A percentile compares a stretch with the other conserved stretches of the same genome.
phyloP scores from a whole-genome alignment of 2,113 vertebrate species.

The Stigmatopora nigra region DNA sequence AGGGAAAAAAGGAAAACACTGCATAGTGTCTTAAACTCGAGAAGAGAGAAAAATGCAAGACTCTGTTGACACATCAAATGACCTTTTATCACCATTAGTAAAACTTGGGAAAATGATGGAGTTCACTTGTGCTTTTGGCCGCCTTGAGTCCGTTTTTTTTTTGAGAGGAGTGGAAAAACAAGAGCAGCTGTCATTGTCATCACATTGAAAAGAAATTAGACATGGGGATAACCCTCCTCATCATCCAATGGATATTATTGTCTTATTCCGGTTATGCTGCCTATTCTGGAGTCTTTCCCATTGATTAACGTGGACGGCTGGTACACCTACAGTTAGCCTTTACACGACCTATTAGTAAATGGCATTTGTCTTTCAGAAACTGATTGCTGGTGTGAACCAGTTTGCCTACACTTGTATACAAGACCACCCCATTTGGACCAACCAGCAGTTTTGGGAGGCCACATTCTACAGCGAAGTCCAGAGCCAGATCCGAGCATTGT shows the following conservation, averaged over 20 bases:
- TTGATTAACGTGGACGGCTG: background rate
- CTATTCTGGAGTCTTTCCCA: background rate
- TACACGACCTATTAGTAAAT: background rate
- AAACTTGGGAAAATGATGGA: conserved; percentile 23
- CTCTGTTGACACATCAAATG: conserved; percentile 9
- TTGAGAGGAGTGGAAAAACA: background rate
- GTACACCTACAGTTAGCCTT: too few species aligned
- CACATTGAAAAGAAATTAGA: background rate
- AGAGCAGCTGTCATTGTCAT: conserved; percentile 10
- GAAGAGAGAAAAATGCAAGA: conserved; percentile 2
- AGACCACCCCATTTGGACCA: conserved; percentile 94
- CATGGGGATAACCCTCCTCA: background rate
- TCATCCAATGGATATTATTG: background rate
- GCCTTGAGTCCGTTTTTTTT: conserved; percentile 12
- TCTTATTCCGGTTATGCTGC: background rate
- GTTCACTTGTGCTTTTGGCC: conserved; percentile 25
- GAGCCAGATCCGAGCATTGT: conserved; percentile 87
- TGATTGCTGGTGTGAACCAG: conserved; percentile 88
- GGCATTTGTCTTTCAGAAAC: conserved; percentile 72
- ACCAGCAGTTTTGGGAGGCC: conserved; percentile 96
- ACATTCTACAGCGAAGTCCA: conserved; percentile 96
- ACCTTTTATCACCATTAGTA: conserved; percentile 43
- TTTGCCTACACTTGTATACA: conserved; percentile 97
- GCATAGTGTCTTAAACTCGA: conserved; percentile 30
- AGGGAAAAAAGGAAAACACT: conserved; percentile 21